Percentiles rank a stretch among this genome's conserved stretches.
phyloP scores from a whole-genome alignment of 2,797 vertebrate species.

The Urosaurus nigricauda region DNA sequence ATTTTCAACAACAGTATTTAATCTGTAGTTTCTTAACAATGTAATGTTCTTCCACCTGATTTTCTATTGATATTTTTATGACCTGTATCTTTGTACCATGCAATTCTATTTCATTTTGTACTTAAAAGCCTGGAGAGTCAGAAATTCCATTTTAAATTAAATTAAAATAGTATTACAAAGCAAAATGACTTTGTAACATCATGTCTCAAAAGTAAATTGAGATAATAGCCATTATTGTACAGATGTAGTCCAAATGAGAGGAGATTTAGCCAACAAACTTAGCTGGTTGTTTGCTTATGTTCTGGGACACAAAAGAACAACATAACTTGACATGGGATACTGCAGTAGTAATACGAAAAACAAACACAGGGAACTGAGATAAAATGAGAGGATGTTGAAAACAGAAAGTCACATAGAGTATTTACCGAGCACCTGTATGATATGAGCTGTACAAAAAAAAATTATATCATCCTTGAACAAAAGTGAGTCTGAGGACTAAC shows the following conservation, averaged over 20 bases:
- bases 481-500: background rate
- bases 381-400: background rate
- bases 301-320: background rate
- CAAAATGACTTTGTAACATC: background rate
- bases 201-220: background rate
- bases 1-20: slow-evolving; percentile 62
- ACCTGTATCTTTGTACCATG: slow-evolving; percentile 34
- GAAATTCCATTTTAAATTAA: background rate
- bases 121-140: background rate
- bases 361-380: background rate
- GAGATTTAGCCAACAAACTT: slow-evolving; percentile 35
- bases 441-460: background rate
- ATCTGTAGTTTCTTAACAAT: slow-evolving; percentile 53
- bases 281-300: slow-evolving; percentile 43
- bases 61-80: slow-evolving; percentile 50
- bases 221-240: background rate
- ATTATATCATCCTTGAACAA: background rate
- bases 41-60: slow-evolving; percentile 35
- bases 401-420: background rate
- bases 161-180: slow-evolving; percentile 3
- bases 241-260: slow-evolving; percentile 3
- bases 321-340: background rate
- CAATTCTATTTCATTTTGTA: background rate
- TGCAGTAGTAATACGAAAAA: background rate
- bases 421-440: background rate